phyloP scores from a whole-genome alignment of 92 coral and sea anemone species.

The Scolanthus callimorphus region DNA sequence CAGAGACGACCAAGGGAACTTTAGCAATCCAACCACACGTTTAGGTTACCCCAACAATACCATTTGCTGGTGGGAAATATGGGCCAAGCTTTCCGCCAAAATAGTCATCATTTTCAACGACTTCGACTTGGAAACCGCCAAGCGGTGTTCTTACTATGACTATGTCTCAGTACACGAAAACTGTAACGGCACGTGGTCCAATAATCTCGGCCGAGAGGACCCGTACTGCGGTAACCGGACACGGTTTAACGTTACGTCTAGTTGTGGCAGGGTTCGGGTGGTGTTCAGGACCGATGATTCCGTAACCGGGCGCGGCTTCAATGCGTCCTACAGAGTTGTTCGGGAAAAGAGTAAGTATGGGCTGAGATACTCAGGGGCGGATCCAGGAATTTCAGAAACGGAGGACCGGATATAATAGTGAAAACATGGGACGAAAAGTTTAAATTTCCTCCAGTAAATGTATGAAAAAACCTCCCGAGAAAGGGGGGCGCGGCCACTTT shows the following conservation, averaged over 20 bases:
- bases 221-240: slow-evolving; percentile 68
- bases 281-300: slow-evolving; percentile 79
- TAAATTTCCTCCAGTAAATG: too few species aligned
- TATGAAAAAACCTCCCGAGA: too few species aligned
- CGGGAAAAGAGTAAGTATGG: slow-evolving; percentile 62
- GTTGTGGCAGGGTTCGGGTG: slow-evolving; percentile 56
- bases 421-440: too few species aligned
- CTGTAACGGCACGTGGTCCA: slow-evolving; percentile 38
- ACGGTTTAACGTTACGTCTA: slow-evolving; percentile 57
- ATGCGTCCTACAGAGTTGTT: slow-evolving; percentile 58
- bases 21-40: slow-evolving; percentile 47
- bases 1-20: slow-evolving; percentile 24
- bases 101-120: slow-evolving; percentile 57
- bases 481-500: too few species aligned
- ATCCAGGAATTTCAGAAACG: too few species aligned
- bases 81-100: slow-evolving; percentile 28
- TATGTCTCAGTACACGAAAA: slow-evolving; percentile 54
- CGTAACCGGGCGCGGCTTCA: slow-evolving; percentile 63
- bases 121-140: slow-evolving; percentile 80
- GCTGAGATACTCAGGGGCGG: too few species aligned
- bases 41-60: slow-evolving; percentile 42
- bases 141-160: slow-evolving; percentile 72
- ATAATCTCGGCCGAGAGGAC: slow-evolving; percentile 11
- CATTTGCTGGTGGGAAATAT: slow-evolving; percentile 48
- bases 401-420: too few species aligned